phyloP scores from a whole-genome alignment of 2,113 vertebrate genomes.

The Eira barbara region DNA sequence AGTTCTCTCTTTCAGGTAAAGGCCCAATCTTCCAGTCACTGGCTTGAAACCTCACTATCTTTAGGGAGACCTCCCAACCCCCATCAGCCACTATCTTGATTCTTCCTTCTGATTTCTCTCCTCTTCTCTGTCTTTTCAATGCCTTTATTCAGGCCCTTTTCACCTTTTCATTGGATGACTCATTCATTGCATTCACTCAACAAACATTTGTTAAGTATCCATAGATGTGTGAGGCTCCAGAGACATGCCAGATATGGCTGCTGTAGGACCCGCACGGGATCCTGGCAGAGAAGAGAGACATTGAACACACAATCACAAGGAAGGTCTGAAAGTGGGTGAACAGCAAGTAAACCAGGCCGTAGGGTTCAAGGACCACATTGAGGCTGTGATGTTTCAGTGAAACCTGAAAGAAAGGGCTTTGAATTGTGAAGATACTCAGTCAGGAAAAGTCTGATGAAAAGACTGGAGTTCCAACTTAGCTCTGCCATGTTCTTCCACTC shows the following conservation, averaged over 20 bases:
- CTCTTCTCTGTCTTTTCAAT: background rate
- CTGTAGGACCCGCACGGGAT: background rate
- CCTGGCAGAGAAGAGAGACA: background rate
- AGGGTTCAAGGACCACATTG: background rate
- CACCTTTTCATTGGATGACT: background rate
- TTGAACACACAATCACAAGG: background rate
- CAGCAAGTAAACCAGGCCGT: background rate
- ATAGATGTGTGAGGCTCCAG: background rate
- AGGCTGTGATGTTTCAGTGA: background rate
- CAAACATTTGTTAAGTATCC: background rate
- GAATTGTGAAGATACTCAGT: background rate
- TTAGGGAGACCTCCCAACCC: background rate
- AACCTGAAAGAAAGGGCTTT: background rate
- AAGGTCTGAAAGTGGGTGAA: background rate
- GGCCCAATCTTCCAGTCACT: background rate
- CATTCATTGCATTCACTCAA: background rate
- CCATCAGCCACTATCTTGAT: too few species aligned
- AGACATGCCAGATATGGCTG: background rate
- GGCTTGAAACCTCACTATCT: background rate
- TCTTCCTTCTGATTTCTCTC: background rate
- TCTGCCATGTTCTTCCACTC: accelerated
- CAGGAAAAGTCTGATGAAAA: too few species aligned
- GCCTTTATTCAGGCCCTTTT: background rate
- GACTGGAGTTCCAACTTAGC: background rate
- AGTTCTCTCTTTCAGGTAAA: background rate